Conservation (phyloP, 2,797 vertebrate genomes). For the Acropternis orthonyx region DNA sequence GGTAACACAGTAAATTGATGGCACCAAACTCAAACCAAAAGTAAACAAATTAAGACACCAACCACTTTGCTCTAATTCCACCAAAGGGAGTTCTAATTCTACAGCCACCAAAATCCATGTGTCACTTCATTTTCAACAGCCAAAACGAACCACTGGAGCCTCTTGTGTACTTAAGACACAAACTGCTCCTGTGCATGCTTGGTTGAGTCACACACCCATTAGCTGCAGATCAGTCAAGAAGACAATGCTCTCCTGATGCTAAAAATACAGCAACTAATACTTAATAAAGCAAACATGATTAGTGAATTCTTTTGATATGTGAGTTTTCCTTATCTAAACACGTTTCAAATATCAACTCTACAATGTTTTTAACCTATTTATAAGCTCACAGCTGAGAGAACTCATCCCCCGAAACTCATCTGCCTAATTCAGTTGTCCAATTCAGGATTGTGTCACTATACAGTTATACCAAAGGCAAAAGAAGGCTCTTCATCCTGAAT, state of each 20-base stretch:
- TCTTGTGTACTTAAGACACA: accelerated
- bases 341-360: not conserved
- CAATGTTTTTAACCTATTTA: not conserved
- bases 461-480: not conserved
- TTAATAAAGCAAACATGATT: not conserved
- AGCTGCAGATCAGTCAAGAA: not conserved
- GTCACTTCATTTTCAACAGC: not conserved
- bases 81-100: not conserved
- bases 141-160: not conserved
- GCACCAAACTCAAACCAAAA: not conserved
- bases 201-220: not conserved
- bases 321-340: not conserved
- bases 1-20: not conserved
- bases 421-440: not conserved
- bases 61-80: not conserved
- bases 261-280: not conserved
- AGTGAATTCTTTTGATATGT: not conserved
- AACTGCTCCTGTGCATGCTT: no score
- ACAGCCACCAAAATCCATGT: not conserved
- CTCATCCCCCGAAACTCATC: not conserved
- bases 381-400: not conserved
- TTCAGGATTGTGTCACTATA: not conserved
- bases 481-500: not conserved
- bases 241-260: not conserved
- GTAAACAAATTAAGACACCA: not conserved